A percentile compares a stretch with the other conserved stretches of the same genome.
Conservation (phyloP, 2,113 vertebrate species). For the Leucoraja erinaceus region DNA sequence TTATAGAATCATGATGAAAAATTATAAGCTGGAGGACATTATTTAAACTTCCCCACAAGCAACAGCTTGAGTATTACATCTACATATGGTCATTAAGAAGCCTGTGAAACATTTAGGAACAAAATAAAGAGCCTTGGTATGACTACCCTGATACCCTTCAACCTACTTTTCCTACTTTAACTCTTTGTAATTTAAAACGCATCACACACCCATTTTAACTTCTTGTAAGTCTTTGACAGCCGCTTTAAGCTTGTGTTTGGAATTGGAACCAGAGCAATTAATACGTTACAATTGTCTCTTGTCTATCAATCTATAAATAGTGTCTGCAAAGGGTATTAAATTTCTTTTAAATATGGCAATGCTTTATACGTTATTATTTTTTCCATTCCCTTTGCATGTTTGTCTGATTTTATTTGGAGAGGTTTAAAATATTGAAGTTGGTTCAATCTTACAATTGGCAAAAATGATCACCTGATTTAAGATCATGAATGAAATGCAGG, state of each 20-base stretch:
- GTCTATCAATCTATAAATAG: neutral
- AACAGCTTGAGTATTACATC: too few relatives aligned
- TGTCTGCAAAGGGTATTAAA: neutral
- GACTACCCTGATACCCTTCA: neutral
- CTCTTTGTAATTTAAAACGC: neutral
- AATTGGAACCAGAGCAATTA: neutral
- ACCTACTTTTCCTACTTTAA: neutral
- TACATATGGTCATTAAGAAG: too few relatives aligned
- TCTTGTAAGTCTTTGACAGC: neutral
- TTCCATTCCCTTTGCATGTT: too few relatives aligned
- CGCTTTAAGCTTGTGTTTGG: neutral
- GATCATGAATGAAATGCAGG: neutral
- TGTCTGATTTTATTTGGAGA: neutral
- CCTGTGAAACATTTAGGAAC: too few relatives aligned
- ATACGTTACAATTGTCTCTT: neutral
- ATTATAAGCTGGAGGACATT: too few relatives aligned
- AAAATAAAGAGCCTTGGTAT: too few relatives aligned
- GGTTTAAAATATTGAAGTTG: neutral
- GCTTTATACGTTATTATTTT: neutral
- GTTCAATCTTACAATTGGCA: neutral
- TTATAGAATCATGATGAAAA: too few relatives aligned
- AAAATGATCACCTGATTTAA: neutral
- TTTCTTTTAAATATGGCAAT: neutral
- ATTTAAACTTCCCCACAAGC: too few relatives aligned
- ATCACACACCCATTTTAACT: neutral